Evolutionary conservation across 2,888 invertebrate species (phyloP).

Genomic region (Magallana nippona): DNA sequence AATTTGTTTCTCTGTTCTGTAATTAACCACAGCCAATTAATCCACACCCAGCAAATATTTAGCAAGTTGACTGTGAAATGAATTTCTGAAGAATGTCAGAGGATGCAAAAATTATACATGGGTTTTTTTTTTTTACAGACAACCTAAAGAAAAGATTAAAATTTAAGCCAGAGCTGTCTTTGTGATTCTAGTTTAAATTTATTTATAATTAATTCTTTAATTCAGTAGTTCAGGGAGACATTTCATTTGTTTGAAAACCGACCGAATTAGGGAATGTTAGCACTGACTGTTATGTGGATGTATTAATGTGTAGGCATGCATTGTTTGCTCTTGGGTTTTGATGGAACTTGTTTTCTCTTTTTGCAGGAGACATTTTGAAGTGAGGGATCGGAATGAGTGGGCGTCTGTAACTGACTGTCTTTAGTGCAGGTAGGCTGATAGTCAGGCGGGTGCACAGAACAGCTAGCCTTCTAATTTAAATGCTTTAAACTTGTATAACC

Average conservation of each 20-base stretch:
- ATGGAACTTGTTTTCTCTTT: not conserved
- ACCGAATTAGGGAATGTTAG: no score
- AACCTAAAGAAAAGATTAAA: no score
- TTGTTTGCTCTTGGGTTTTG: slow-evolving; percentile 5
- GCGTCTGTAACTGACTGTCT: not conserved
- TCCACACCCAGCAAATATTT: not conserved
- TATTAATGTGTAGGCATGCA: not conserved
- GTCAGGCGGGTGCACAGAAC: no score
- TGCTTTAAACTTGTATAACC: no score
- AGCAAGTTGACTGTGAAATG: slow-evolving; percentile 23
- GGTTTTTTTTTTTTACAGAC: no score
- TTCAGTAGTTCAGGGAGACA: no score
- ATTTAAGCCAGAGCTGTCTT: not conserved
- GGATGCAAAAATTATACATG: not conserved
- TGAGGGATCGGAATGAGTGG: not conserved
- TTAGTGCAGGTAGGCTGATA: not conserved
- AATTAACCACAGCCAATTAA: not conserved
- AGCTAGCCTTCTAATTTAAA: no score
- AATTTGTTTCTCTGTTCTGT: not conserved
- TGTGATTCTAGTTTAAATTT: not conserved
- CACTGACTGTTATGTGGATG: not conserved
- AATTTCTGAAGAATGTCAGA: not conserved
- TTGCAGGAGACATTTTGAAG: not conserved
- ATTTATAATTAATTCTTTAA: not conserved
- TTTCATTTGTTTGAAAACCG: no score